phyloP scores from a whole-genome alignment of 2,113 vertebrate species.

The Uropsilus gracilis region DNA sequence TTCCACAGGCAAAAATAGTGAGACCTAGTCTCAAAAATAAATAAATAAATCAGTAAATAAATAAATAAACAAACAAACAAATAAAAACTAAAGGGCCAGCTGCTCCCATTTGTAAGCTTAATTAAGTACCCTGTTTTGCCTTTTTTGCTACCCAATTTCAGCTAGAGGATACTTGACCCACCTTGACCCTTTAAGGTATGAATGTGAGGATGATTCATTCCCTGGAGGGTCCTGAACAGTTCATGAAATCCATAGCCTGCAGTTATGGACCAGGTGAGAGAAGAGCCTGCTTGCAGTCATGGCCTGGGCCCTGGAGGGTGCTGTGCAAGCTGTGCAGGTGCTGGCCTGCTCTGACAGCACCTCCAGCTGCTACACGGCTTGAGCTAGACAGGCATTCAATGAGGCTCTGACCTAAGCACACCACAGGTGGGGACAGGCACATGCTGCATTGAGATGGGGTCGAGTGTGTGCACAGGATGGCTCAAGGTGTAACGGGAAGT shows the following conservation, averaged over 20 bases:
- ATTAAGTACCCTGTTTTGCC: too few relatives aligned
- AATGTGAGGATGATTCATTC: neutral
- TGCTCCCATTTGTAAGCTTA: too few relatives aligned
- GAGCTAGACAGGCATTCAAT: neutral
- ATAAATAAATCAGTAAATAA: too few relatives aligned
- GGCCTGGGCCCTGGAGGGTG: neutral
- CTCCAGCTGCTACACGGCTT: neutral
- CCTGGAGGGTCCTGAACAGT: neutral
- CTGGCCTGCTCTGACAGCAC: neutral
- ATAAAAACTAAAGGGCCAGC: too few relatives aligned
- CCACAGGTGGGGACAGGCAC: neutral
- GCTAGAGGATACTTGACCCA: neutral
- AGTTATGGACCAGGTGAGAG: neutral
- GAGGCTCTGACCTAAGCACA: neutral
- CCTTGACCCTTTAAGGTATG: neutral
- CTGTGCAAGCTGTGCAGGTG: too few relatives aligned
- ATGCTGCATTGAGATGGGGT: neutral
- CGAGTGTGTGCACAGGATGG: neutral
- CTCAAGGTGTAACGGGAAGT: neutral
- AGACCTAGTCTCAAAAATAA: too few relatives aligned
- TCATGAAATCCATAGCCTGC: neutral
- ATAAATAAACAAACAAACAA: too few relatives aligned
- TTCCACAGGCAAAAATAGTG: too few relatives aligned
- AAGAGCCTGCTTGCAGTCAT: neutral
- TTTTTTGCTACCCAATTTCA: too few relatives aligned